These are phyloP conservation scores for Drosophila mauritiana DNA, from an alignment of 1,140 invertebrate species.

Conservation along the genomic window DNA sequence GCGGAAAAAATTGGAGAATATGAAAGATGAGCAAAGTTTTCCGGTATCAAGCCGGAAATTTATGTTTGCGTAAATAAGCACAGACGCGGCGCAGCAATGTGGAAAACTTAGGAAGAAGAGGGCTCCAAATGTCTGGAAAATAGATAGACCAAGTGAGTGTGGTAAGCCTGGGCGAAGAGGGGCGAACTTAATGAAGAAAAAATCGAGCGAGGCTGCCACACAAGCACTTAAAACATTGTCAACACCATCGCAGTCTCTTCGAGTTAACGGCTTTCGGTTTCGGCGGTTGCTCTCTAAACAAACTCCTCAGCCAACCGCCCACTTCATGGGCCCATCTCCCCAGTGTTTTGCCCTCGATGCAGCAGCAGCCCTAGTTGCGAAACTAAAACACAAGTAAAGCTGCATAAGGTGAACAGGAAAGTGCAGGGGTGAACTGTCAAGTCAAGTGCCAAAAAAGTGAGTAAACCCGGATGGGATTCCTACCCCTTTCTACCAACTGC, in stretches of 20 bases:
- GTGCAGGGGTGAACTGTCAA: constrained; percentile 21
- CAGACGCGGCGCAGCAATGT: constrained; percentile 4
- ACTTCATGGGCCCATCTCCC: background rate
- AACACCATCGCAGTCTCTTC: constrained; percentile 33
- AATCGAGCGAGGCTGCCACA: constrained; percentile 34
- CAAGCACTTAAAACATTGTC: constrained; percentile 61
- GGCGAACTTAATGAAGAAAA: constrained; percentile 46
- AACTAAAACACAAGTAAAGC: constrained; percentile 48
- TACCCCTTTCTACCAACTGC: constrained; percentile 1
- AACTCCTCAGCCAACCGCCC: constrained; percentile 6
- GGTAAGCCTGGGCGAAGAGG: constrained; percentile 13
- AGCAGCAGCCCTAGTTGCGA: constrained; percentile 1
- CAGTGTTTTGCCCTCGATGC: constrained; percentile 3
- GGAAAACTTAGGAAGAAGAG: constrained; percentile 6
- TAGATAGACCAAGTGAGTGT: background rate
- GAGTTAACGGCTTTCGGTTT: constrained; percentile 64
- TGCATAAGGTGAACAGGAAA: constrained; percentile 15
- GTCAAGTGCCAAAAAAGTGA: constrained; percentile 40
- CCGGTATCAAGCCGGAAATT: constrained; percentile 41
- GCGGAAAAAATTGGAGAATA: constrained; percentile 18
- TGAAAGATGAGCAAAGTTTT: constrained; percentile 53
- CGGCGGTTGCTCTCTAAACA: constrained; percentile 31
- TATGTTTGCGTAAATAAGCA: constrained; percentile 52
- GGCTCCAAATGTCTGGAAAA: constrained; percentile 9
- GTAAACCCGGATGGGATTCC: background rate